Conservation (phyloP, 2,888 invertebrate species). For the Tinea pellionella region DNA sequence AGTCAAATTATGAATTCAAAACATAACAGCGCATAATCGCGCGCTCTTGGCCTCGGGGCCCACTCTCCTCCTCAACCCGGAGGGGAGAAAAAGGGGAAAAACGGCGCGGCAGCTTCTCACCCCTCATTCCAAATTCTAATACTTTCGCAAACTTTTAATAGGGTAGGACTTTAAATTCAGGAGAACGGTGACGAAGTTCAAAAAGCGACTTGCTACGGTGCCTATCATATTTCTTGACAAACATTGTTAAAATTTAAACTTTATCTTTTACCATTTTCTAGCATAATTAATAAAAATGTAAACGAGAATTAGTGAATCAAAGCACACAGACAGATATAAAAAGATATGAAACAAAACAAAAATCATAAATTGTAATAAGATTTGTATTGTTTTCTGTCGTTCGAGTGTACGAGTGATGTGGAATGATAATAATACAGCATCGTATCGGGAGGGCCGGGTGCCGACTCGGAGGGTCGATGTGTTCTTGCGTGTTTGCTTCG, state of each 20-base stretch:
- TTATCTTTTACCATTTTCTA: constrained; percentile 23
- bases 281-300: not conserved
- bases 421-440: constrained; percentile 3
- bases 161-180: constrained; percentile 64
- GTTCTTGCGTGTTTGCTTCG: constrained; percentile 14
- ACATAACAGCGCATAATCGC: constrained; percentile 45
- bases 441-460: constrained; percentile 1
- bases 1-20: constrained; percentile 45
- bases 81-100: constrained; percentile 42
- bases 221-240: constrained; percentile 23
- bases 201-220: constrained; percentile 25
- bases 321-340: too few species aligned
- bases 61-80: constrained; percentile 25
- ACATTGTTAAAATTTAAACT: constrained; percentile 18
- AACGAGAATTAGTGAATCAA: not conserved
- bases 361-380: not conserved
- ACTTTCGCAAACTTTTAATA: constrained; percentile 67
- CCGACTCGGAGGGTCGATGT: constrained; percentile 4
- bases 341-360: too few species aligned
- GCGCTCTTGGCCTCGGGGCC: constrained; percentile 31
- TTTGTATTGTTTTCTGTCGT: not conserved
- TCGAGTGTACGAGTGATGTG: not conserved
- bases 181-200: constrained; percentile 49
- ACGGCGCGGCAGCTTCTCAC: constrained; percentile 59
- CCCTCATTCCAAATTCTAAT: constrained; percentile 67